Conservation (phyloP, 2,113 vertebrate genomes). For the Trinectes maculatus region DNA sequence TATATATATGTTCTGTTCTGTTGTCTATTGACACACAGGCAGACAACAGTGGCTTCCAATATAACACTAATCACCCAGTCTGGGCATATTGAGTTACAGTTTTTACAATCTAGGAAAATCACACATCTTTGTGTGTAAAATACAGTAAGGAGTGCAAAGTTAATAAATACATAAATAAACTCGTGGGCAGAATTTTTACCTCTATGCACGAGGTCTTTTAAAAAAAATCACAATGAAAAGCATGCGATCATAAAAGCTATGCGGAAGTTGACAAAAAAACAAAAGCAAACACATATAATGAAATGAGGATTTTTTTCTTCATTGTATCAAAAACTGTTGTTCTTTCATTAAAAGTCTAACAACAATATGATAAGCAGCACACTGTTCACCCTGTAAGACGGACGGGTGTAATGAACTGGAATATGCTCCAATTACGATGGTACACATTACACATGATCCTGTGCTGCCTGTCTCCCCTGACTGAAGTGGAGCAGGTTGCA, state of each 20-base stretch:
- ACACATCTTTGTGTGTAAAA: not conserved
- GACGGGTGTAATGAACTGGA: constrained; percentile 47
- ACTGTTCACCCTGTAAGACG: constrained; percentile 7
- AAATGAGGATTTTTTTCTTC: too few relatives aligned
- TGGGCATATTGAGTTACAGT: not conserved
- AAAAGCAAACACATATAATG: too few relatives aligned
- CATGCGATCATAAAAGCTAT: not conserved
- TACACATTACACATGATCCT: constrained; percentile 46
- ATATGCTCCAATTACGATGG: constrained; percentile 35
- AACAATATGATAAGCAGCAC: not conserved
- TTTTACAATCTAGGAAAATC: not conserved
- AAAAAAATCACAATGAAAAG: not conserved
- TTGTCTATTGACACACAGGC: not conserved
- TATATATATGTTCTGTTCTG: too few relatives aligned
- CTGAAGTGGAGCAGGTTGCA: constrained; percentile 59
- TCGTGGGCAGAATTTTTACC: not conserved
- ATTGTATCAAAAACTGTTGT: not conserved
- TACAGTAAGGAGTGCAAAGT: not conserved
- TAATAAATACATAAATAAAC: not conserved
- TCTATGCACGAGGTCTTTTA: not conserved
- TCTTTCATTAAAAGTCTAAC: not conserved
- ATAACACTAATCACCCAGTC: not conserved
- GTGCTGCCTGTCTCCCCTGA: constrained; percentile 28
- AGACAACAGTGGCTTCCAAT: not conserved
- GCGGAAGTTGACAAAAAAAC: too few relatives aligned